phyloP scores from a whole-genome alignment of 1,140 invertebrate species.

The Ptiloglossa arizonensis region DNA sequence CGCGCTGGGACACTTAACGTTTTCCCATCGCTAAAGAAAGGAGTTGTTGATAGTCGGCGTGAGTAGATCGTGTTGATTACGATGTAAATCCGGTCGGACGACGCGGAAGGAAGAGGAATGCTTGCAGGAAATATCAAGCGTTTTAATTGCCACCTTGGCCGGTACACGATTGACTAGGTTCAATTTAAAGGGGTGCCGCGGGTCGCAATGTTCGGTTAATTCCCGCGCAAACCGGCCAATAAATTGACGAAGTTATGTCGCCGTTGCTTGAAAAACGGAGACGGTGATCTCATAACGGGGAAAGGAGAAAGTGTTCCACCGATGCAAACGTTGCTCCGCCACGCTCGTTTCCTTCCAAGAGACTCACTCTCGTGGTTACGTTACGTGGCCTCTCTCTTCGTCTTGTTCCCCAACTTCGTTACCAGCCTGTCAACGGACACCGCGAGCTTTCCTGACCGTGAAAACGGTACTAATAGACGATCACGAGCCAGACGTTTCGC shows the following conservation, averaged over 20 bases:
- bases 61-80: neutral
- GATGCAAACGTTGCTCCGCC: slow-evolving; percentile 54
- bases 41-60: neutral
- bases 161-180: neutral
- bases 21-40: neutral
- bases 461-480: neutral
- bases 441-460: slow-evolving; percentile 39
- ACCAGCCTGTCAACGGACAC: neutral
- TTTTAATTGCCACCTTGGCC: neutral
- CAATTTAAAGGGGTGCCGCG: neutral
- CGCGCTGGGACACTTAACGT: neutral
- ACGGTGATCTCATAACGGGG: slow-evolving; percentile 79
- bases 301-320: slow-evolving; percentile 80
- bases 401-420: neutral
- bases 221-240: neutral
- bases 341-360: slow-evolving; percentile 66
- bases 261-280: slow-evolving; percentile 53
- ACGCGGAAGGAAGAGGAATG: slow-evolving; percentile 9
- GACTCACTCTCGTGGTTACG: slow-evolving; percentile 76
- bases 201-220: neutral
- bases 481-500: neutral
- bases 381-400: slow-evolving; percentile 54
- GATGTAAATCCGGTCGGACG: neutral
- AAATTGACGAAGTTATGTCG: slow-evolving; percentile 33
- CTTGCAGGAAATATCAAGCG: neutral